Percentiles rank a stretch among this genome's conserved stretches.
These are phyloP conservation scores for Sebastes kiyomatsui DNA, from an alignment of 2,797 vertebrate species.

Conservation along the genomic window DNA sequence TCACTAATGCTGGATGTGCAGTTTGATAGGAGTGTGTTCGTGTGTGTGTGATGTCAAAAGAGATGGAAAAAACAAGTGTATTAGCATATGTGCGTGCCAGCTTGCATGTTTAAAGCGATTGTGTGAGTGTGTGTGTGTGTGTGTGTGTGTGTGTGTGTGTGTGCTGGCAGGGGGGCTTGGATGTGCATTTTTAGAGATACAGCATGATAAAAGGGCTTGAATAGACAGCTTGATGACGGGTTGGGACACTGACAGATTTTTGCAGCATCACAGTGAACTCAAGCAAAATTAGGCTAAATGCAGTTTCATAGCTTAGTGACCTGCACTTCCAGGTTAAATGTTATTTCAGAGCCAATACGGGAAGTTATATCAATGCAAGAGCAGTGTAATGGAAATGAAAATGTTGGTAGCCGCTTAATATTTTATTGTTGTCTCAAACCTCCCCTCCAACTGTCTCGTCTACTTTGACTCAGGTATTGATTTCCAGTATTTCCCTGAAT, in stretches of 20 bases:
- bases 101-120: slow-evolving; percentile 15
- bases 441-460: background rate
- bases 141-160: background rate
- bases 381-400: background rate
- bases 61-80: slow-evolving; percentile 8
- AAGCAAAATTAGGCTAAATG: slow-evolving; percentile 22
- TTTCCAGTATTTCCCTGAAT: background rate
- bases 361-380: background rate
- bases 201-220: slow-evolving; percentile 1
- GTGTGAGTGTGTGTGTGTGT: slow-evolving; percentile 7
- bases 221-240: slow-evolving; percentile 3
- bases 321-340: background rate
- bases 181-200: slow-evolving; percentile 21
- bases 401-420: background rate
- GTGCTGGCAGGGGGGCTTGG: background rate
- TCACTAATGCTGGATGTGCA: slow-evolving; percentile 48
- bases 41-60: background rate
- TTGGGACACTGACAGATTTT: background rate
- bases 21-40: slow-evolving; percentile 42
- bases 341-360: slow-evolving; percentile 13
- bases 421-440: background rate
- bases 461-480: background rate
- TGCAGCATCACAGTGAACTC: background rate
- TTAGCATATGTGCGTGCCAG: slow-evolving; percentile 45
- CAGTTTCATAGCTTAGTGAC: slow-evolving; percentile 8